A percentile compares a stretch with the other conserved stretches of the same genome.
These are phyloP conservation scores for Platorchestia sp. DNA, from an alignment of 1,140 invertebrate species.

Conservation along the genomic window DNA sequence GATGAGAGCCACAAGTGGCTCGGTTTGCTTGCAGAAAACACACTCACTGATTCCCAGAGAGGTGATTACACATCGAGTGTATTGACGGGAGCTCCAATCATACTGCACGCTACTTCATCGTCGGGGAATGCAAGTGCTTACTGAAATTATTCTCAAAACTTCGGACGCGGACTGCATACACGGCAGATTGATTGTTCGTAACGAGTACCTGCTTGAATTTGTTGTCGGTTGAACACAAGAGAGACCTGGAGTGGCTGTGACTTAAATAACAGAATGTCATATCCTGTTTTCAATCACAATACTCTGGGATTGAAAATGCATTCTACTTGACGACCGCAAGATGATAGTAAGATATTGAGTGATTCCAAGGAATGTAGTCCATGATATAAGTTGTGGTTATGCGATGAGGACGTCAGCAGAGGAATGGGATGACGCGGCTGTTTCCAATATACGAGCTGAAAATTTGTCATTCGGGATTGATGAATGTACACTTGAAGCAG, in stretches of 20 bases:
- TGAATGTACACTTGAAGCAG: too few relatives aligned
- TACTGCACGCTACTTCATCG: not conserved
- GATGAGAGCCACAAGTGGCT: not conserved
- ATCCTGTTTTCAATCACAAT: not conserved
- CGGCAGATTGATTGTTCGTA: not conserved
- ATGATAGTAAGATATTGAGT: not conserved
- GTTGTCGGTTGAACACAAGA: not conserved
- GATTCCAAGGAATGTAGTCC: not conserved
- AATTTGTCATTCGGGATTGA: too few relatives aligned
- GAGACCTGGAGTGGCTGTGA: not conserved
- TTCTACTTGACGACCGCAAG: not conserved
- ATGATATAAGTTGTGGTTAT: not conserved
- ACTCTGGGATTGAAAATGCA: not conserved
- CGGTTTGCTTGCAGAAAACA: constrained; percentile 13
- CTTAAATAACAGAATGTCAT: not conserved
- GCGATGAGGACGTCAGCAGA: not conserved
- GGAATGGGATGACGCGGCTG: not conserved
- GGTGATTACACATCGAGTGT: not conserved
- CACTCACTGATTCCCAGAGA: not conserved
- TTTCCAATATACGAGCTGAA: not conserved
- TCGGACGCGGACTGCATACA: not conserved
- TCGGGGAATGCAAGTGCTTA: not conserved
- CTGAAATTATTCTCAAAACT: not conserved
- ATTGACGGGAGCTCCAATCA: not conserved
- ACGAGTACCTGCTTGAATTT: not conserved